These are phyloP conservation scores for Pyrocephalus nanus DNA, from an alignment of 2,797 vertebrate genomes.

Conservation along the genomic window DNA sequence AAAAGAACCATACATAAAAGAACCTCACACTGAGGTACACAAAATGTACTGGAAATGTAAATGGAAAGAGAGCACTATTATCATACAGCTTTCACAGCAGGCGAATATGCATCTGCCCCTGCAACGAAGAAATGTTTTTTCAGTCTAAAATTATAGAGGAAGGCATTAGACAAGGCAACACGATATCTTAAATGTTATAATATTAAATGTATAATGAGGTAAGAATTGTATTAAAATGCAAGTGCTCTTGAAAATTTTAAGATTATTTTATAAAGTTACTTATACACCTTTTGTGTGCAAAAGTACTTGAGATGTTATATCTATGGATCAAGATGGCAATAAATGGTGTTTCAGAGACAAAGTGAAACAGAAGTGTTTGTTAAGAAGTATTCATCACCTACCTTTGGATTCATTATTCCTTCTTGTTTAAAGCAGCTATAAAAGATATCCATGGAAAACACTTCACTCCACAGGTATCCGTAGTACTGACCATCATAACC, in stretches of 20 bases:
- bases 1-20: background rate
- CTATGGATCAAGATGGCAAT: background rate
- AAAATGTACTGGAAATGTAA: background rate
- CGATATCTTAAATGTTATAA: background rate
- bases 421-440: slow-evolving; percentile 91
- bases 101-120: background rate
- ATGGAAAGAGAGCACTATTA: background rate
- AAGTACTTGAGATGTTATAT: background rate
- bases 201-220: background rate
- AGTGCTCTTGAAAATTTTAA: background rate
- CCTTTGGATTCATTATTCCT: slow-evolving; percentile 92
- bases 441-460: slow-evolving; percentile 95
- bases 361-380: background rate
- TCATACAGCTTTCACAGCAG: background rate
- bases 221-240: background rate
- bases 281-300: background rate
- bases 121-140: background rate
- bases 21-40: background rate
- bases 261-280: background rate
- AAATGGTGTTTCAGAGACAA: background rate
- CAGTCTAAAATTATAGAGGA: background rate
- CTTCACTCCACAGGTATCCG: slow-evolving; percentile 95
- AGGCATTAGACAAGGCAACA: background rate
- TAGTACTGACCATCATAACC: slow-evolving; percentile 96
- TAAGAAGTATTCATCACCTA: slow-evolving; percentile 51